Base-by-base conservation (phyloP, 2,888 invertebrate genomes). In the Oegoconia quadripuncta region DNA sequence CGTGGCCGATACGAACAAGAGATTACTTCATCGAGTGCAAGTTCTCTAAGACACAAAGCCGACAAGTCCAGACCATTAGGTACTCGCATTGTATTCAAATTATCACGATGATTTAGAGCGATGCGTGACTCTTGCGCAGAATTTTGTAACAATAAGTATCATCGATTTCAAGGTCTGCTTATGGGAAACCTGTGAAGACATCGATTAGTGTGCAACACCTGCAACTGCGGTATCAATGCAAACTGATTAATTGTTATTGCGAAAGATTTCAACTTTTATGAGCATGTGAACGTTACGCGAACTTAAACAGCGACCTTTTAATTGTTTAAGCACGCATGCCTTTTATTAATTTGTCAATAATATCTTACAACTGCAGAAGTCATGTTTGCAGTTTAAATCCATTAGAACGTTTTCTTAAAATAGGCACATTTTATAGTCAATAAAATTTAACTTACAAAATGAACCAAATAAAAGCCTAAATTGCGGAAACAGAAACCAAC, bases 81-180 rank as follows among this genome's bases (percentile, higher is more conserved):
- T 8, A 48, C 55, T 42, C 43, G 59, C 56, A 78, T 79, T 79
- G 78, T 78, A 79, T 79, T 72, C 66, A 74, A 79, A 79, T 78
- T 54, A 64, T 55, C 50, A 46, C 39, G 51, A 67, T 67, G 62
- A 71, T 72, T 65, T 66, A 69, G 68, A 69, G 51, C 61, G 59
- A 41, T 47, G 45, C 55, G 57, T 62, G 58, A 52, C 54, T 59
- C 51, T 63, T 64, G 60, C 57, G 43, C 53, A 26, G n/a, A 59
- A 58, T 58, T 61, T 44, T 36, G 55, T 55, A 59, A 59, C 54
- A 55, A 57, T 53, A 58, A n/a, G n/a, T 49, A 50, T 60, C 52
- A 52, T 32, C 34, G 15, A 39, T 34, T 44, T 50, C 52, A 55
- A 55, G 55, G 55, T 50, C 40, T 18, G 12, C 4, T 3, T 15